Conservation (phyloP, 37 sponge, comb jelly and placozoan genomes). For the Geodia barretti region DNA sequence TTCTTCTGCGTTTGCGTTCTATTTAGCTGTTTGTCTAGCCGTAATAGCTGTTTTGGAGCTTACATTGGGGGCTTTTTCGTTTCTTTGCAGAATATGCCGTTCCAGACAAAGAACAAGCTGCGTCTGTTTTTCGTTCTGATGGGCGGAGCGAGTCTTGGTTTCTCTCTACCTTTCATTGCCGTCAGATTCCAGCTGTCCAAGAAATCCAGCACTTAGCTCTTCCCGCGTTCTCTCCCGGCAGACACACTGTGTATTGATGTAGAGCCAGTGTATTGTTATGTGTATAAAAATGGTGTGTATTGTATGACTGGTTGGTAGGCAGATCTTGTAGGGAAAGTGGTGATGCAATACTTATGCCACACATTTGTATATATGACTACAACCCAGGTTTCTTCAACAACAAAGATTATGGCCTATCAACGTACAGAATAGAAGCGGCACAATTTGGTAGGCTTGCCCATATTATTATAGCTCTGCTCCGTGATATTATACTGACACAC, state of each 20-base stretch:
- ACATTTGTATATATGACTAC: background rate
- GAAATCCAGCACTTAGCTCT: constrained; percentile 11
- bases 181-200: constrained; percentile 66
- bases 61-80: background rate
- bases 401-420: no score
- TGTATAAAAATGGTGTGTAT: background rate
- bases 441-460: no score
- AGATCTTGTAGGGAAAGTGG: no score
- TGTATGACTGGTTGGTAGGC: background rate
- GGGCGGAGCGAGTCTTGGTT: constrained; percentile 31
- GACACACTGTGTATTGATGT: background rate
- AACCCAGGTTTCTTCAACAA: no score
- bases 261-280: no score
- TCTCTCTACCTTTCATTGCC: constrained; percentile 68
- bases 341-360: background rate
- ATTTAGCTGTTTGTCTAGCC: background rate
- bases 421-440: no score
- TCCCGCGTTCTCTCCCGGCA: background rate
- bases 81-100: constrained; percentile 68
- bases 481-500: background rate
- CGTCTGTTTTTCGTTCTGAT: constrained; percentile 52
- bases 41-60: background rate
- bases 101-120: constrained; percentile 68
- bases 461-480: no score
- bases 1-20: background rate